A percentile compares a stretch with the other conserved stretches of the same genome.
Evolutionary conservation across 1,140 invertebrate genomes (phyloP).

Genomic region (Alviniconcha marisindica): DNA sequence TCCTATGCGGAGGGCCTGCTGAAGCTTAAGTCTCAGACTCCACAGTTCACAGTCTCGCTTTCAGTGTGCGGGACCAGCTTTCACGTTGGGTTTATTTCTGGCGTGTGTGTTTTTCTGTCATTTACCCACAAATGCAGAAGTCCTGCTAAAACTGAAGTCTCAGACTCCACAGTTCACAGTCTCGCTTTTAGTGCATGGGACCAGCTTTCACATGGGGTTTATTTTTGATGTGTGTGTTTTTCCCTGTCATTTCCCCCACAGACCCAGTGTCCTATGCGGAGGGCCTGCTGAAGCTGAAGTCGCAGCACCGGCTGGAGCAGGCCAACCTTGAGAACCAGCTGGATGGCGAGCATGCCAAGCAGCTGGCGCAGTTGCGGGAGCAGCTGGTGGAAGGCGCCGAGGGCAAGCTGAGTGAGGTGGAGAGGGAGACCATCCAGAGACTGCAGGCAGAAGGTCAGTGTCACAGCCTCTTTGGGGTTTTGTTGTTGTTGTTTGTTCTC

Average conservation of each 20-base stretch:
- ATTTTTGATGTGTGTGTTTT: too few relatives aligned
- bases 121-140: slow-evolving; percentile 55
- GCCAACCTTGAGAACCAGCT: slow-evolving; percentile 66
- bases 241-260: slow-evolving; percentile 35
- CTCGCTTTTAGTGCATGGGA: too few relatives aligned
- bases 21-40: slow-evolving; percentile 60
- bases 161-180: too few relatives aligned
- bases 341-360: slow-evolving; percentile 63
- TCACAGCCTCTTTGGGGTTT: too few relatives aligned
- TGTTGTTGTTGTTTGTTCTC: too few relatives aligned
- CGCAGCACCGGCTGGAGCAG: slow-evolving; percentile 63
- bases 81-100: too few relatives aligned
- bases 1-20: slow-evolving; percentile 57
- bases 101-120: background rate
- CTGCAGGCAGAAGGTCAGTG: slow-evolving; percentile 59
- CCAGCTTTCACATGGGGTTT: too few relatives aligned
- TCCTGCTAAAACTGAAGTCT: too few relatives aligned
- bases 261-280: slow-evolving; percentile 65
- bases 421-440: slow-evolving; percentile 56
- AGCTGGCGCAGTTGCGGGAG: slow-evolving; percentile 55
- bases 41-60: too few relatives aligned
- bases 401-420: slow-evolving; percentile 56
- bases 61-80: too few relatives aligned
- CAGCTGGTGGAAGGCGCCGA: slow-evolving; percentile 53
- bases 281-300: slow-evolving; percentile 58